Percentiles rank a stretch among this genome's conserved stretches.
Evolutionary conservation across 2,888 invertebrate genomes (phyloP).

Genomic region (Patella ulyssiponensis): DNA sequence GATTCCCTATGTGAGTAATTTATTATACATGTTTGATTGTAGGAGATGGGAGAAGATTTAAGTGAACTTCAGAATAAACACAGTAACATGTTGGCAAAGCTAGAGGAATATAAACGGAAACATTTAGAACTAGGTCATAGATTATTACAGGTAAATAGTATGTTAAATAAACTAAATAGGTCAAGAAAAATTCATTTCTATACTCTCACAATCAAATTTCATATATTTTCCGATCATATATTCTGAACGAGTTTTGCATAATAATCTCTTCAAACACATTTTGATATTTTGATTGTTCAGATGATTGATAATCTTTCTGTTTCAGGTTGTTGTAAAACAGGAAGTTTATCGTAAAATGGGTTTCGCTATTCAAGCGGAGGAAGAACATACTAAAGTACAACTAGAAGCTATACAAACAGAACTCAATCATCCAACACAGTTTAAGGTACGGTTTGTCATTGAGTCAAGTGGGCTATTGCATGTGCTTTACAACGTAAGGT

Average conservation of each 20-base stretch:
- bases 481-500: too few relatives aligned
- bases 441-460: slow-evolving; percentile 79
- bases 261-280: background rate
- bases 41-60: slow-evolving; percentile 82
- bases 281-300: background rate
- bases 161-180: too few relatives aligned
- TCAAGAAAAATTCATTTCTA: too few relatives aligned
- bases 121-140: slow-evolving; percentile 87
- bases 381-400: slow-evolving; percentile 89
- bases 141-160: slow-evolving; percentile 81
- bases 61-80: slow-evolving; percentile 85
- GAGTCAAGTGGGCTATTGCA: too few relatives aligned
- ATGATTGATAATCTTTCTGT: slow-evolving; percentile 13
- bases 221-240: background rate
- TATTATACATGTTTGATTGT: slow-evolving; percentile 23
- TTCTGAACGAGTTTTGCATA: background rate
- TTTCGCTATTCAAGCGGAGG: slow-evolving; percentile 88
- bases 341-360: slow-evolving; percentile 91
- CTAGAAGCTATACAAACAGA: slow-evolving; percentile 89
- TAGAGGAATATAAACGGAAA: slow-evolving; percentile 86
- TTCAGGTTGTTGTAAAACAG: slow-evolving; percentile 87
- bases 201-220: too few relatives aligned
- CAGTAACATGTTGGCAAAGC: slow-evolving; percentile 84
- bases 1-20: too few relatives aligned
- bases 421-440: slow-evolving; percentile 91